Percentiles rank a stretch among this genome's conserved stretches.
Evolutionary conservation across 2,888 invertebrate genomes (phyloP).

Genomic region (Minunthozetes semirufus): DNA sequence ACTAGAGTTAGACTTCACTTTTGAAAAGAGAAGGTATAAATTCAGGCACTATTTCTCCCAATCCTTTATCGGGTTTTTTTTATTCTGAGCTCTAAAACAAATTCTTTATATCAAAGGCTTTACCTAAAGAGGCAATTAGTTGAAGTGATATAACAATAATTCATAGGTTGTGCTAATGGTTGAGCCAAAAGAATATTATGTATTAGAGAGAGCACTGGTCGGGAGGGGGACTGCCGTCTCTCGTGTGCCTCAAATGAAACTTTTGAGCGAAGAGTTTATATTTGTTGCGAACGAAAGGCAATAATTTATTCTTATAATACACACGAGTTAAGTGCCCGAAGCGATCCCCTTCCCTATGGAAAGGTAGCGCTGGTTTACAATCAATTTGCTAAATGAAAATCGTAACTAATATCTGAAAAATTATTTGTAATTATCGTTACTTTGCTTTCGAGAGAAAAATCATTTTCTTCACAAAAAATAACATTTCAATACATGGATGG

Average conservation of each 20-base stretch:
- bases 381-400: slow-evolving; percentile 9
- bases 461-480: neutral
- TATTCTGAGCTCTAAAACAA: neutral
- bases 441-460: neutral
- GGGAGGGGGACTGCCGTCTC: neutral
- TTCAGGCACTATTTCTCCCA: neutral
- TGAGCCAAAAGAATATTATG: neutral
- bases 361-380: slow-evolving; percentile 11
- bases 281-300: neutral
- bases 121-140: neutral
- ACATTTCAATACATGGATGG: neutral
- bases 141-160: slow-evolving; percentile 3
- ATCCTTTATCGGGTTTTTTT: neutral
- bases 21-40: neutral
- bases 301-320: slow-evolving; percentile 7
- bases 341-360: neutral
- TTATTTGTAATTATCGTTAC: slow-evolving; percentile 12
- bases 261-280: neutral
- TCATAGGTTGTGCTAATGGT: neutral
- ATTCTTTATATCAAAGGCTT: neutral
- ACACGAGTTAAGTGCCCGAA: slow-evolving; percentile 2
- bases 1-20: neutral
- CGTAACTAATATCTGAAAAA: slow-evolving; percentile 21
- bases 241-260: slow-evolving; percentile 7
- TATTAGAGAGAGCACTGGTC: neutral